Evolutionary conservation across 2,888 invertebrate genomes (phyloP).

Genomic region (Griposia aprilina): DNA sequence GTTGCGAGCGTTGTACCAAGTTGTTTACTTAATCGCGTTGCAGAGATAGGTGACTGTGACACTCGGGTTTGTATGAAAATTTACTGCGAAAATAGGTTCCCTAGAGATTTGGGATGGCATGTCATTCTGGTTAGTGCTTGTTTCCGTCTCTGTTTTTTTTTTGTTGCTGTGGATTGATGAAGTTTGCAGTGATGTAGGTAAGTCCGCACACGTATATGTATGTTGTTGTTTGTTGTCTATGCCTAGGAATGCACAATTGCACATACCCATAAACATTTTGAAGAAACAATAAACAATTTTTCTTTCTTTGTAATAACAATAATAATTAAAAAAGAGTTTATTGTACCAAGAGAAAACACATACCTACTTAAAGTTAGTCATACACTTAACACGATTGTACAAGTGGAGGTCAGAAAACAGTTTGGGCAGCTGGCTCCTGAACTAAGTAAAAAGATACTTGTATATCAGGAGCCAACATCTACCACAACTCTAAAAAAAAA

Average conservation of each 20-base stretch:
- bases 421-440: too few species aligned
- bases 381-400: too few species aligned
- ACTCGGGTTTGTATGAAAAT: conserved; percentile 47
- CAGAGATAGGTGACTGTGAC: conserved; percentile 48
- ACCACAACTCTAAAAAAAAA: too few species aligned
- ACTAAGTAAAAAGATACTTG: too few species aligned
- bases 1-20: conserved; percentile 31
- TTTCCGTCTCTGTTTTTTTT: neutral
- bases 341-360: too few species aligned
- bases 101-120: conserved; percentile 2
- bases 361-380: too few species aligned
- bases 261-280: neutral
- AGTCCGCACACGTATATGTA: neutral
- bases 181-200: neutral
- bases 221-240: neutral
- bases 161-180: neutral
- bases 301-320: neutral
- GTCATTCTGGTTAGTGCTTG: conserved; percentile 2
- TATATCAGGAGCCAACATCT: too few species aligned
- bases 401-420: too few species aligned
- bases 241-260: neutral
- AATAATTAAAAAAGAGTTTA: too few species aligned
- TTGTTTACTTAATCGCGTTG: conserved; percentile 54
- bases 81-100: conserved; percentile 48
- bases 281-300: neutral